These are phyloP conservation scores for Paratilapia polleni DNA, from an alignment of 2,113 vertebrate genomes.

Conservation along the genomic window DNA sequence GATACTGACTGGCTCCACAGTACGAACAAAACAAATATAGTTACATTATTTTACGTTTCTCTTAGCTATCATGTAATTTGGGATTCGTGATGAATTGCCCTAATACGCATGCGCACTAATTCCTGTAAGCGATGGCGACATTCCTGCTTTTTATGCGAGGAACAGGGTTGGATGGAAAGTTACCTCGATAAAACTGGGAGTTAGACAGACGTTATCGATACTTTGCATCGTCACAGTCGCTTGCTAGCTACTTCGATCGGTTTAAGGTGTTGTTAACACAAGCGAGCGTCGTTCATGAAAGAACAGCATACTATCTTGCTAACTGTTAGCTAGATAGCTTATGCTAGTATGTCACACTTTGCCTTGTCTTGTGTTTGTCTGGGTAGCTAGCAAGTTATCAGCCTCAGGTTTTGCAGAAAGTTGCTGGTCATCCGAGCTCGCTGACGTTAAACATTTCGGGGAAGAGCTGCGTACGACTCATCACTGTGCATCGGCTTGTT, in stretches of 20 bases:
- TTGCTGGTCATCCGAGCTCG: conserved; percentile 17
- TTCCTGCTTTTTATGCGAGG: conserved; percentile 68
- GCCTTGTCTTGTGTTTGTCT: conserved; percentile 48
- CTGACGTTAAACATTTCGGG: conserved; percentile 32
- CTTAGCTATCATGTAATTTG: conserved; percentile 43
- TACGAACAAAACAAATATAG: neutral
- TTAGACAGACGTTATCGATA: neutral
- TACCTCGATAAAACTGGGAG: conserved; percentile 56
- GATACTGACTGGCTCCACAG: accelerated
- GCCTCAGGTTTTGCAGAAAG: conserved; percentile 39
- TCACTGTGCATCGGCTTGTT: conserved; percentile 43
- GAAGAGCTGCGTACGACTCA: conserved; percentile 36
- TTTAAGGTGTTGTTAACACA: conserved; percentile 9
- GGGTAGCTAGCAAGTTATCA: conserved; percentile 49
- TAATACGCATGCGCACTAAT: conserved; percentile 67
- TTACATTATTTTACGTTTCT: neutral
- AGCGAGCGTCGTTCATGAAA: conserved; percentile 13
- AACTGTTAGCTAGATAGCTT: conserved; percentile 68
- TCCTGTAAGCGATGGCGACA: conserved; percentile 68
- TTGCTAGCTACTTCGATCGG: neutral
- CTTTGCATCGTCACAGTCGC: neutral
- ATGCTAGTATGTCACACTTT: conserved; percentile 64
- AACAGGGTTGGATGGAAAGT: conserved; percentile 64
- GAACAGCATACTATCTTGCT: conserved; percentile 59
- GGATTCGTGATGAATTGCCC: conserved; percentile 44